Base-by-base conservation (phyloP, 2,113 vertebrate species). In the Pachycephala philippinensis region DNA sequence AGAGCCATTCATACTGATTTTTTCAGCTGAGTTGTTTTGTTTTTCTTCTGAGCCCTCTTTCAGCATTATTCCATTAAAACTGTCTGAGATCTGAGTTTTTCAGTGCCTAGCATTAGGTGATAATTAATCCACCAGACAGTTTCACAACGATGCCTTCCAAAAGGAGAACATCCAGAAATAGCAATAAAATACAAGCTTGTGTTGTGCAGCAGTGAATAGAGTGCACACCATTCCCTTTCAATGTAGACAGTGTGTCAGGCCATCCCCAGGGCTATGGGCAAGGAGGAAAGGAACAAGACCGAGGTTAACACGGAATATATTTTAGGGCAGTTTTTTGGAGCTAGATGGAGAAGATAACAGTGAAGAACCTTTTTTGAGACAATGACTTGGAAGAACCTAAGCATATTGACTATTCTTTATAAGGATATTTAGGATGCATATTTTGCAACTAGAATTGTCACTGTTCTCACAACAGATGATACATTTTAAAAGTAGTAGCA, bases 41-140 rank as follows among this genome's bases (percentile, higher is more conserved):
- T 96, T 93, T 89, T 61, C 80, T 89, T 90, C 57, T 49, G 69
- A 96, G 76, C 28, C 64, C 26, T 66, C 76, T 94, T 94, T 95
- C 94, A 93, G 61, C 81, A 68, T 92, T 86, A 93, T 87, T 94
- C 83, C 60, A 92, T 93, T 94, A 96, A 96, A 93, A 77, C 56
- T 71, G 64, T 10, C 93, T 49, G 76, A 93, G 64, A 90, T 81
- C 57, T 39, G 90, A 89, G 57, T 53, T 92, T 87, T 96, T 92
- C 64, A 69, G 83, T 79, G 65, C 76, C 72, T 82, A 60, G 69
- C 37, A 61, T 90, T 89, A 76, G 80, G 64, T 75, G 74, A 79
- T 42, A 92, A 96, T 95, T 89, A 94, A 93, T 89, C 83, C 83
- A 87, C 64, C 68, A 93, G 93, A 88, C 85, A 78, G 72, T 81